These are phyloP conservation scores for Chymomyza costata DNA, from an alignment of 1,140 invertebrate genomes.

Conservation along the genomic window DNA sequence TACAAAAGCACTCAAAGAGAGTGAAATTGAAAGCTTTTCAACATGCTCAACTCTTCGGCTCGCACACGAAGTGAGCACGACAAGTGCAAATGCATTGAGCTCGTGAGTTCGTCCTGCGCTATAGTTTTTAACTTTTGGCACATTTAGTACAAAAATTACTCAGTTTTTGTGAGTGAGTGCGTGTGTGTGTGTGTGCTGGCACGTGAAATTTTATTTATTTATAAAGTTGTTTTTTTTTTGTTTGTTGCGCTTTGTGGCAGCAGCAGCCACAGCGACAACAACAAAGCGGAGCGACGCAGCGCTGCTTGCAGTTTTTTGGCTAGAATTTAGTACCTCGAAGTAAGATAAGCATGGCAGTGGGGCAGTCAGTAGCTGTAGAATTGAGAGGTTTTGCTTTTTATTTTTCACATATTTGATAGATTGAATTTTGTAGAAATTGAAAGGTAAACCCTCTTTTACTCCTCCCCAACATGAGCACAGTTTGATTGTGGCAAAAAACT, in stretches of 20 bases:
- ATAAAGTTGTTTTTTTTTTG: conserved; percentile 35
- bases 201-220: conserved; percentile 66
- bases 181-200: conserved; percentile 21
- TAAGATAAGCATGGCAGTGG: neutral
- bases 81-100: too few relatives aligned
- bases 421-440: conserved; percentile 41
- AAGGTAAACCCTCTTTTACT: conserved; percentile 26
- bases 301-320: too few relatives aligned
- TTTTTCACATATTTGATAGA: conserved; percentile 44
- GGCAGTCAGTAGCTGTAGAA: conserved; percentile 2
- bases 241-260: conserved; percentile 20
- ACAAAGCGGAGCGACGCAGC: too few relatives aligned
- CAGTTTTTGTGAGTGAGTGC: conserved; percentile 27
- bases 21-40: too few relatives aligned
- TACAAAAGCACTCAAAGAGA: too few relatives aligned
- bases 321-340: too few relatives aligned
- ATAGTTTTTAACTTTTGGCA: too few relatives aligned
- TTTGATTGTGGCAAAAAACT: too few relatives aligned
- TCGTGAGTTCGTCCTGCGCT: too few relatives aligned
- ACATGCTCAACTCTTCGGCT: too few relatives aligned
- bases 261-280: conserved; percentile 21
- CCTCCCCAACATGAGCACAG: neutral
- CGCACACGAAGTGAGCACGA: too few relatives aligned
- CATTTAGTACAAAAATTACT: conserved; percentile 54
- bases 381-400: conserved; percentile 35